Evolutionary conservation across 1,140 invertebrate species (phyloP).

Genomic region (Gryllus bimaculatus): DNA sequence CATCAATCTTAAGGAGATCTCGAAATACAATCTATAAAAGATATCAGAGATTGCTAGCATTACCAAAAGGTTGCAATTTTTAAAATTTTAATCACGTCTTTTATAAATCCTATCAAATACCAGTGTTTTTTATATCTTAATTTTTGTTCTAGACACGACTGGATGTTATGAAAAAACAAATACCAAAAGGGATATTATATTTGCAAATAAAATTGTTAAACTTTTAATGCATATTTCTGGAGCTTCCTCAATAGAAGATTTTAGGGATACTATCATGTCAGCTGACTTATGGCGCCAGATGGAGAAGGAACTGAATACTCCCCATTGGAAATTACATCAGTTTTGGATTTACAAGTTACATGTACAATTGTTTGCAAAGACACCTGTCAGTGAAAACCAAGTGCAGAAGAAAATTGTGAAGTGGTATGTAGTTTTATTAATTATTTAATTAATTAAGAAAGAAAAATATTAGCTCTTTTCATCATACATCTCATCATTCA

Average conservation of each 20-base stretch:
- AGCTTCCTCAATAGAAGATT: neutral
- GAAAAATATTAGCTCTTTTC: too few relatives aligned
- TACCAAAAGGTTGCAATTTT: neutral
- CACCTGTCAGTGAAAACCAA: neutral
- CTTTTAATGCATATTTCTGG: neutral
- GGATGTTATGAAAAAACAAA: too few relatives aligned
- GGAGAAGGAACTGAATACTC: neutral
- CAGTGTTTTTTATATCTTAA: too few relatives aligned
- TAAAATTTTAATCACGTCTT: too few relatives aligned
- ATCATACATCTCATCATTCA: too few relatives aligned
- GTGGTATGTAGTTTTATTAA: neutral
- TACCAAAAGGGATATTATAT: too few relatives aligned
- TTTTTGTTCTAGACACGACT: too few relatives aligned
- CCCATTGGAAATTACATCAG: neutral
- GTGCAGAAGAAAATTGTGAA: neutral
- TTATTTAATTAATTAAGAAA: too few relatives aligned
- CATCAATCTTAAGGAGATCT: neutral
- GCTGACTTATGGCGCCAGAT: neutral
- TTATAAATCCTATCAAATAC: too few relatives aligned
- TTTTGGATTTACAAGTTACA: neutral
- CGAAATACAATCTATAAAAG: neutral
- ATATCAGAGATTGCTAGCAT: neutral
- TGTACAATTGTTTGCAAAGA: neutral
- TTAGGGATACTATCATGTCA: neutral
- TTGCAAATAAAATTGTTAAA: neutral